phyloP scores from a whole-genome alignment of 2,888 invertebrate genomes.

The Acholoe squamosa region DNA sequence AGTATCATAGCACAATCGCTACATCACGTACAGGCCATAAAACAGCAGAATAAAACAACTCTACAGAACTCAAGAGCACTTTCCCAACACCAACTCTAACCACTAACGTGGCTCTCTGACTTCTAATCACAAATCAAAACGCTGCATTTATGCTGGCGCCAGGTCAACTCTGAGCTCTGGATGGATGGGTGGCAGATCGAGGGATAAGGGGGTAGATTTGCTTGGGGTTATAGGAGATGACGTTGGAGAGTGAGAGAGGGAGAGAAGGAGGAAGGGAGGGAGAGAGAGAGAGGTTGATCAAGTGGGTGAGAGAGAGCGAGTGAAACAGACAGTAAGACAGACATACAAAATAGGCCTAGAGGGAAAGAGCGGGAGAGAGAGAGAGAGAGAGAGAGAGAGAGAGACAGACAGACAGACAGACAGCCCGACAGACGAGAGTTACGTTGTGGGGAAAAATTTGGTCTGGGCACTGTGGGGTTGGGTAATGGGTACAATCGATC shows the following conservation, averaged over 20 bases:
- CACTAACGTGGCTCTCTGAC: neutral
- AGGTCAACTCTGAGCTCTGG: neutral
- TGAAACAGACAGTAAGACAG: too few species aligned
- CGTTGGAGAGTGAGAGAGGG: too few species aligned
- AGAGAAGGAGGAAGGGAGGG: too few species aligned
- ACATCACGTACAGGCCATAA: neutral
- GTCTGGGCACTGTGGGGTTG: too few species aligned
- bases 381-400: neutral
- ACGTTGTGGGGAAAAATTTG: too few species aligned
- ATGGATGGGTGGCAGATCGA: neutral
- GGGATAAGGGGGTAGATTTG: slow-evolving; percentile 27
- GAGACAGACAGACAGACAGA: neutral
- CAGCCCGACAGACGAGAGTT: too few species aligned
- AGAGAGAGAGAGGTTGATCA: too few species aligned
- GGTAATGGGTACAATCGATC: too few species aligned
- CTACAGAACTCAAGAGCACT: neutral
- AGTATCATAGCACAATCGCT: too few species aligned
- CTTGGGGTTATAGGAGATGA: neutral
- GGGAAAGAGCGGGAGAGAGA: too few species aligned
- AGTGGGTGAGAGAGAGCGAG: too few species aligned
- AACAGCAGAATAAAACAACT: slow-evolving; percentile 18
- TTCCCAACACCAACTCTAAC: neutral
- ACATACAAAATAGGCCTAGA: too few species aligned
- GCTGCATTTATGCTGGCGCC: neutral
- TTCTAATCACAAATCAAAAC: slow-evolving; percentile 13